These are phyloP conservation scores for Gastrophysa polygoni DNA, from an alignment of 2,888 invertebrate species.

Conservation along the genomic window DNA sequence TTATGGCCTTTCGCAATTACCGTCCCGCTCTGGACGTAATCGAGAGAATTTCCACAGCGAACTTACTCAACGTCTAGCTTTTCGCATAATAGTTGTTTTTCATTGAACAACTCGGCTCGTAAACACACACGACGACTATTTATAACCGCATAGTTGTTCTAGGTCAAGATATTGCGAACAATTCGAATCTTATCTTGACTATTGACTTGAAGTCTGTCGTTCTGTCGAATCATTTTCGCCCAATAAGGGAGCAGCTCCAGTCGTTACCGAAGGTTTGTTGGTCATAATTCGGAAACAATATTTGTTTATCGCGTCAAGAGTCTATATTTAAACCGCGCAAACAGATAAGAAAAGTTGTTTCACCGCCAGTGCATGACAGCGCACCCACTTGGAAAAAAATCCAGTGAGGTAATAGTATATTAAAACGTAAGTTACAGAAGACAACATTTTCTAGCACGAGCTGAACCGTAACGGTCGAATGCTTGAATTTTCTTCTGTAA, in stretches of 20 bases:
- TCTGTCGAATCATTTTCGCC: neutral
- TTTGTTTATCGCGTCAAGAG: neutral
- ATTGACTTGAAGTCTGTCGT: neutral
- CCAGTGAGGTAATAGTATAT: too few relatives aligned
- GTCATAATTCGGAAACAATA: neutral
- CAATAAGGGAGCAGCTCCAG: neutral
- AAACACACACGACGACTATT: constrained; percentile 7
- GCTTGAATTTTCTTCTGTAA: too few relatives aligned
- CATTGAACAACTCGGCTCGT: neutral
- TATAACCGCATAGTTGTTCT: constrained; percentile 11
- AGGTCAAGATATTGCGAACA: constrained; percentile 13
- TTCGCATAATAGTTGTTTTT: neutral
- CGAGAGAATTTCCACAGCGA: neutral
- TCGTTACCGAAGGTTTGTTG: neutral
- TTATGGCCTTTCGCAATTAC: neutral
- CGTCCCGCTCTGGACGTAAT: neutral
- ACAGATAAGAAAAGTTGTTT: neutral
- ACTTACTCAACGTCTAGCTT: neutral
- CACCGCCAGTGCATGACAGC: neutral
- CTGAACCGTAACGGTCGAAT: too few relatives aligned
- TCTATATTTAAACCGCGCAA: neutral
- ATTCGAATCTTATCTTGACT: neutral
- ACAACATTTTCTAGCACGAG: too few relatives aligned
- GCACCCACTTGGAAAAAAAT: too few relatives aligned
- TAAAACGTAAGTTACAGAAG: too few relatives aligned